Conservation (phyloP, 2,113 vertebrate species). For the Cebidichthys violaceus region DNA sequence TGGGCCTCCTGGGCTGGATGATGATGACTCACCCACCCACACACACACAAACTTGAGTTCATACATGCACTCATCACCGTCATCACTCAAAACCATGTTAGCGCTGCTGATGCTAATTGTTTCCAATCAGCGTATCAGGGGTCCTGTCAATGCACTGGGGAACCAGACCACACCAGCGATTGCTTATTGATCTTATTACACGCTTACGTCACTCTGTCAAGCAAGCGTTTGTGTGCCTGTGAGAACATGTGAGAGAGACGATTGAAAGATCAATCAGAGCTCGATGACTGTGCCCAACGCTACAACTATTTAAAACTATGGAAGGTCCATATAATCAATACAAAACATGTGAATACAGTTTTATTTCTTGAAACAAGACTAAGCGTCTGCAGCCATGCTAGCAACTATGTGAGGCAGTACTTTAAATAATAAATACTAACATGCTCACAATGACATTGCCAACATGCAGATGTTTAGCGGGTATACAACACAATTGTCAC, state of each 20-base stretch:
- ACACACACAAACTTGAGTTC: conserved; percentile 42
- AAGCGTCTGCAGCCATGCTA: not conserved
- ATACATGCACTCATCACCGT: conserved; percentile 51
- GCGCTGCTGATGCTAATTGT: conserved; percentile 69
- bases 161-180: conserved; percentile 68
- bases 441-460: not conserved
- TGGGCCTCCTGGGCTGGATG: conserved; percentile 57
- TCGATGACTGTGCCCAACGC: not conserved
- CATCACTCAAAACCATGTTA: conserved; percentile 72
- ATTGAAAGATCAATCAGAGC: conserved; percentile 1
- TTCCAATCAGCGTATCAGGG: conserved; percentile 66
- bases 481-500: not conserved
- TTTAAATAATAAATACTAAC: not conserved
- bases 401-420: not conserved
- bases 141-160: conserved; percentile 59
- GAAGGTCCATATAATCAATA: not conserved
- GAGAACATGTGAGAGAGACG: conserved; percentile 17
- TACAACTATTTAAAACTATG: not conserved
- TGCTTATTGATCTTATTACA: conserved; percentile 76
- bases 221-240: conserved; percentile 13
- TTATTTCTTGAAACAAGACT: not conserved
- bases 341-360: not conserved
- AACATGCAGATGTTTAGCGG: not conserved
- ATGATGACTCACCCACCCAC: conserved; percentile 70
- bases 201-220: conserved; percentile 43